Conservation (phyloP, 2,888 invertebrate species). For the Heliconius charithonia region DNA sequence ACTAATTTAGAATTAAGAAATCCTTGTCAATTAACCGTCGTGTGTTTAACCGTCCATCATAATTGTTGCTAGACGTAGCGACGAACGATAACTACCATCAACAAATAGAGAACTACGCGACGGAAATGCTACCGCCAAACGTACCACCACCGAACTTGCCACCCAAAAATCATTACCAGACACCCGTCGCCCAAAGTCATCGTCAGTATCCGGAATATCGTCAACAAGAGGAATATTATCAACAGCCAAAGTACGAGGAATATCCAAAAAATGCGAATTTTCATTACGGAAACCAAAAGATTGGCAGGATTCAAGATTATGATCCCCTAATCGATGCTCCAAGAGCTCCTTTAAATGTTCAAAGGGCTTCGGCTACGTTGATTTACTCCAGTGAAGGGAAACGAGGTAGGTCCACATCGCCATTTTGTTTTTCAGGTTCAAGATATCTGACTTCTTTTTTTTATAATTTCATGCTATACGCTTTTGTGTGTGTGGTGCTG, state of each 20-base stretch:
- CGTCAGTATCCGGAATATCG: constrained; percentile 50
- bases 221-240: constrained; percentile 51
- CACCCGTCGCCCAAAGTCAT: constrained; percentile 56
- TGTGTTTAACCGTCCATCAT: constrained; percentile 27
- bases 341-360: constrained; percentile 88
- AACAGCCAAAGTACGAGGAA: constrained; percentile 54
- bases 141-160: constrained; percentile 69
- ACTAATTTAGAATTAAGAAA: not conserved
- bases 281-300: constrained; percentile 65
- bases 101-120: constrained; percentile 78
- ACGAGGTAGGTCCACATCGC: constrained; percentile 58
- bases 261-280: constrained; percentile 55
- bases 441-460: not conserved
- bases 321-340: constrained; percentile 90
- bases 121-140: constrained; percentile 73
- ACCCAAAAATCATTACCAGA: constrained; percentile 74
- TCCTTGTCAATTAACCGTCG: constrained; percentile 26
- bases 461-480: constrained; percentile 6
- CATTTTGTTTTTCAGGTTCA: not conserved
- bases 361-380: constrained; percentile 91
- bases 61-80: constrained; percentile 61
- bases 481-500: constrained; percentile 32
- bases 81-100: constrained; percentile 77
- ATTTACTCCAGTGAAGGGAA: constrained; percentile 86
- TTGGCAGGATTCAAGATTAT: constrained; percentile 91